Evolutionary conservation across 2,797 vertebrate genomes (phyloP).

Genomic region (Cyprinella venusta): DNA sequence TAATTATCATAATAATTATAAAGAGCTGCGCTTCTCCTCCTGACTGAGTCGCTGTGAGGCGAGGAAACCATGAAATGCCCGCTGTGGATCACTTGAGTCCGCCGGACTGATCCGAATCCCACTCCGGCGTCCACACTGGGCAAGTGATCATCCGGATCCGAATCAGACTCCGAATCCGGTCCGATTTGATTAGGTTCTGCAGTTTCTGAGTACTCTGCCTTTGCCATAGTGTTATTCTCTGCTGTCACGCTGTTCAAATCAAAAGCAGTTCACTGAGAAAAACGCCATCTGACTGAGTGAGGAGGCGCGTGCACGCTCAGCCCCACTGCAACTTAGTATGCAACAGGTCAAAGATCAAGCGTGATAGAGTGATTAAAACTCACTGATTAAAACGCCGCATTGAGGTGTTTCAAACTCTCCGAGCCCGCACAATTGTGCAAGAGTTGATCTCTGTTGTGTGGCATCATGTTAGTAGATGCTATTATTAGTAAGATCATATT

Average conservation of each 20-base stretch:
- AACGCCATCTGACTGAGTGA: background rate
- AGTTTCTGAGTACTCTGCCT: constrained; percentile 55
- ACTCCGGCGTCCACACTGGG: constrained; percentile 59
- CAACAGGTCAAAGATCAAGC: constrained; percentile 35
- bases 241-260: background rate
- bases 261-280: background rate
- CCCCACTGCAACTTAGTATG: background rate
- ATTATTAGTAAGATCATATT: background rate
- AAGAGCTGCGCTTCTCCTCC: constrained; percentile 72
- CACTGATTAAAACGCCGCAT: background rate
- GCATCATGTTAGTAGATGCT: background rate
- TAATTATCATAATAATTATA: constrained; percentile 49
- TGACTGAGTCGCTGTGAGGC: constrained; percentile 86
- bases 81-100: constrained; percentile 94
- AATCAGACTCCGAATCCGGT: constrained; percentile 81
- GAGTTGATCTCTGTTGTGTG: constrained; percentile 21
- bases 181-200: constrained; percentile 61
- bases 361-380: background rate
- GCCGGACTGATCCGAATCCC: constrained; percentile 43
- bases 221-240: constrained; percentile 37
- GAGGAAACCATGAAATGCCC: constrained; percentile 99
- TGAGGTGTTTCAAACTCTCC: background rate
- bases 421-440: constrained; percentile 36
- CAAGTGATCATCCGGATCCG: constrained; percentile 70
- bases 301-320: background rate